Base-by-base conservation (phyloP, 2,797 vertebrate species). In the Alfaro cultratus region DNA sequence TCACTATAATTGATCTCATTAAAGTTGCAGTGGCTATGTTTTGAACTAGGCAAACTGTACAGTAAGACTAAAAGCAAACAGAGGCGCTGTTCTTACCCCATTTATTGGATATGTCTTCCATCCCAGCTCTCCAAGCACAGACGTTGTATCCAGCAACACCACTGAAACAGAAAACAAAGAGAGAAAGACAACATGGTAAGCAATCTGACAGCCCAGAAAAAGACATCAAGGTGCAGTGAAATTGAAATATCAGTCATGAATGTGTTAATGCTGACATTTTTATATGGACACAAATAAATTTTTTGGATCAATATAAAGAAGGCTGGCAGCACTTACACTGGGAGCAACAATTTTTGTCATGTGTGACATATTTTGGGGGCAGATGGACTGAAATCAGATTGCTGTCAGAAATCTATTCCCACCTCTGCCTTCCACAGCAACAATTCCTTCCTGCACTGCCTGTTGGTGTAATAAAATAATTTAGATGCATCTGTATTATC, bases 51-150 rank as follows among this genome's bases (percentile, higher is more conserved):
- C 11, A 74, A 67, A 34, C 29, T 51, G 43, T 81, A 79, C 71
- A 80, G 75, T 68, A 36, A 71, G 23, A 76, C 23, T 0, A 0
- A 87, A 70, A 13, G 26, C 21, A 82, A 83, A 34, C 46, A 72
- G 68, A 77, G 70, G 26, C 76, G n/a, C 67, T 70, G 71, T 79
- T 92, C 97, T 98, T 96, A 98, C 98, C 97, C 98, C 97, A 84
- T 99, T 99, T 94, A 98, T 92, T 70, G 98, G 98, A 94, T 98
- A 98, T 0, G 97, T 97, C 94, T 97, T 99, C 98, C 98, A 99
- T 95, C 97, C 97, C 18, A 98, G 95, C 87, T 99, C 98, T 90
- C 98, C 97, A 0, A 98, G 95, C 81, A 96, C 97, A 85, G 97
- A 94, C 43, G 97, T 98, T 81, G 98, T 98, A 94, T 99, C 98